phyloP scores from a whole-genome alignment of 2,113 vertebrate species.

The Syngnathus typhle region DNA sequence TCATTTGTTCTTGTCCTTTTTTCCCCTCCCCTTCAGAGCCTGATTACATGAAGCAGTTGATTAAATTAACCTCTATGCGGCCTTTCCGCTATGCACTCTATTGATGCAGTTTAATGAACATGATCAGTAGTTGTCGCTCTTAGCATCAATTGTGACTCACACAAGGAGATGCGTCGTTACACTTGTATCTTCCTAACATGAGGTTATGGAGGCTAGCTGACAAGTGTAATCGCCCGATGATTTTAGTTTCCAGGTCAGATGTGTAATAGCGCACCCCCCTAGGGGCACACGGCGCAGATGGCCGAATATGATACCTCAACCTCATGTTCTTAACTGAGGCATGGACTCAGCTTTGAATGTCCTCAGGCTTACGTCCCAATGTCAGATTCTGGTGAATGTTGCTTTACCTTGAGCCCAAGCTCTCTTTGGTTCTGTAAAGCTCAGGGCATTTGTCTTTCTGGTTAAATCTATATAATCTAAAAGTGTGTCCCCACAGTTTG shows the following conservation, averaged over 20 bases:
- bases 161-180: neutral
- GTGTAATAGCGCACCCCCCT: neutral
- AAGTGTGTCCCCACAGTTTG: neutral
- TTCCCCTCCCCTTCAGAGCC: neutral
- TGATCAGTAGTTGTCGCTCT: neutral
- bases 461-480: neutral
- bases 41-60: neutral
- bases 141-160: neutral
- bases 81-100: neutral
- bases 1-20: neutral
- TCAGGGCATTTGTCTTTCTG: neutral
- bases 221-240: slow-evolving; percentile 6
- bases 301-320: neutral
- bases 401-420: neutral
- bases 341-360: neutral
- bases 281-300: slow-evolving; percentile 6
- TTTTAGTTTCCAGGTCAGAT: slow-evolving; percentile 16
- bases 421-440: neutral
- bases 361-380: neutral
- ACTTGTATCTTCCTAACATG: slow-evolving; percentile 2
- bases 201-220: neutral
- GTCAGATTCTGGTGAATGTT: neutral
- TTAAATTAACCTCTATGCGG: neutral
- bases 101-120: neutral
- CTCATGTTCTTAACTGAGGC: neutral